Conservation (phyloP, 2,113 vertebrate species). For the Nothobranchius furzeri region DNA sequence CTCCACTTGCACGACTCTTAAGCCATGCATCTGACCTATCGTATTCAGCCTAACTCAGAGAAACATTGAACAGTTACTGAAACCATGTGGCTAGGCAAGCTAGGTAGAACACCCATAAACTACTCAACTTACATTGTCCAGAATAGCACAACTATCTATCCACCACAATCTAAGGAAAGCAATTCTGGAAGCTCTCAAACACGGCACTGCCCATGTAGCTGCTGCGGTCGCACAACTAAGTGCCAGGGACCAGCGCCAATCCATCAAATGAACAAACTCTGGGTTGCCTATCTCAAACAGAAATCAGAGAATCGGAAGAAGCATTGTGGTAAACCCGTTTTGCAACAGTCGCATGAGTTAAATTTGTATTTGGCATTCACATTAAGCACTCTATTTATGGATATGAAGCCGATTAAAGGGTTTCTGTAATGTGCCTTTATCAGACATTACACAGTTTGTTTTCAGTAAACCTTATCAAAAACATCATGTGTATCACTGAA, state of each 20-base stretch:
- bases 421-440: not conserved
- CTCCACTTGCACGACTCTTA: constrained; percentile 44
- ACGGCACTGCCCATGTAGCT: constrained; percentile 32
- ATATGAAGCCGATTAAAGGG: constrained; percentile 4
- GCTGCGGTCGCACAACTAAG: constrained; percentile 35
- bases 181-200: constrained; percentile 30
- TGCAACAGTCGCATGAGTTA: not conserved
- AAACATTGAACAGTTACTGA: constrained; percentile 29
- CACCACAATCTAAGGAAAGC: constrained; percentile 39
- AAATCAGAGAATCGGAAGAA: constrained; percentile 30
- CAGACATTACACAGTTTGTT: not conserved
- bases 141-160: not conserved
- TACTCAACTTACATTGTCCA: constrained; percentile 37
- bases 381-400: constrained; percentile 2
- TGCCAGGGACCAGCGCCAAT: constrained; percentile 47
- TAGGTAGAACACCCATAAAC: constrained; percentile 30
- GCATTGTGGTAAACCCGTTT: constrained; percentile 11
- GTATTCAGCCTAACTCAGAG: constrained; percentile 56
- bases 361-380: not conserved
- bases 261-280: constrained; percentile 30
- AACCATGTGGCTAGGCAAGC: constrained; percentile 30
- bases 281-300: constrained; percentile 38
- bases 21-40: constrained; percentile 25
- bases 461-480: not conserved
- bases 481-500: not conserved